Percentiles rank a stretch among this genome's conserved stretches.
phyloP scores from a whole-genome alignment of 2,888 invertebrate genomes.

The Leptopilina myrica region DNA sequence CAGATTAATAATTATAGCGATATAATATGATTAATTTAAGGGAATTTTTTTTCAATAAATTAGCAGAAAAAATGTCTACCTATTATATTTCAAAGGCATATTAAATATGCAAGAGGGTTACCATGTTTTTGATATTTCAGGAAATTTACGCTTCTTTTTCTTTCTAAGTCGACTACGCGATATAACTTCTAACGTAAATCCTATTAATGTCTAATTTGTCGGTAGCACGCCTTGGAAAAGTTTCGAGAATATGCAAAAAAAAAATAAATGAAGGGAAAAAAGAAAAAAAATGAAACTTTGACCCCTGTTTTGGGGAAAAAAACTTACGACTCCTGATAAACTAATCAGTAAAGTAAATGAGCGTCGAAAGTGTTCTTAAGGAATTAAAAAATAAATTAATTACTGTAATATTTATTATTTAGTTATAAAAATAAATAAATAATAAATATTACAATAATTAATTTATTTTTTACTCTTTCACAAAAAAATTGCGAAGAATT shows the following conservation, averaged over 20 bases:
- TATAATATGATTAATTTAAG: too few species aligned
- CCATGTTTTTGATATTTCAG: slow-evolving; percentile 60
- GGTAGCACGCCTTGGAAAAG: slow-evolving; percentile 59
- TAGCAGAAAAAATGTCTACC: neutral
- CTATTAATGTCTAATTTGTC: slow-evolving; percentile 69
- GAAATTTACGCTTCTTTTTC: slow-evolving; percentile 56
- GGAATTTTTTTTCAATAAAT: too few species aligned
- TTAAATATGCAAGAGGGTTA: slow-evolving; percentile 59
- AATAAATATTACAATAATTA: too few species aligned
- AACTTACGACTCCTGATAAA: neutral
- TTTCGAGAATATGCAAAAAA: slow-evolving; percentile 55
- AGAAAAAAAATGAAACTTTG: too few species aligned
- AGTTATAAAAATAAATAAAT: too few species aligned
- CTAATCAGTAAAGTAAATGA: neutral
- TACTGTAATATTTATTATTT: too few species aligned
- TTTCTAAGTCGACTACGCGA: slow-evolving; percentile 55
- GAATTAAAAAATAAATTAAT: too few species aligned
- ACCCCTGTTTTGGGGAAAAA: neutral
- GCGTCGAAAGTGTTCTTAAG: neutral
- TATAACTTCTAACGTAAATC: slow-evolving; percentile 68
- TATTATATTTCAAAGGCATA: slow-evolving; percentile 52
- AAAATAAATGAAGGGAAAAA: too few species aligned
- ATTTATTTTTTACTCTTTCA: too few species aligned
- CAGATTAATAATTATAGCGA: too few species aligned
- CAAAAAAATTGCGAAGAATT: too few species aligned